Conservation (phyloP, 2,888 invertebrate genomes). For the Rhodophaea formosa region DNA sequence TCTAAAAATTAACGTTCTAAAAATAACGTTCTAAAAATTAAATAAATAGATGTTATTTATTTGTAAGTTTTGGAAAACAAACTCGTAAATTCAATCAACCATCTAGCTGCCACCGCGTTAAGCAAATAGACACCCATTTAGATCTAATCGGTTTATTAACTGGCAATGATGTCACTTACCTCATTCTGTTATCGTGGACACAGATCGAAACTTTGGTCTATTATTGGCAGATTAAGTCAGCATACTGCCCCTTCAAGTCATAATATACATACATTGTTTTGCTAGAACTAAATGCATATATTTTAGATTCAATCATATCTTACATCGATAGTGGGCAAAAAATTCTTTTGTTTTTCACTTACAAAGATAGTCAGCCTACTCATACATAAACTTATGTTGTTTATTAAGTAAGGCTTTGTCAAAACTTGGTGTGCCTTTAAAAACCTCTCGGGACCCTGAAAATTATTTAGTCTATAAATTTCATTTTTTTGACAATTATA, state of each 20-base stretch:
- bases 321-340: not conserved
- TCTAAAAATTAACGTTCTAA: too few species aligned
- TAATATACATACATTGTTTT: not conserved
- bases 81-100: not conserved
- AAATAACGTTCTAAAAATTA: too few species aligned
- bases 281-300: not conserved
- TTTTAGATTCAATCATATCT: not conserved
- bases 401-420: too few species aligned
- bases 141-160: not conserved
- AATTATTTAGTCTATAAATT: too few species aligned
- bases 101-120: not conserved
- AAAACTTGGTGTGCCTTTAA: too few species aligned
- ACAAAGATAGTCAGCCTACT: too few species aligned
- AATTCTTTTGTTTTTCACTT: too few species aligned
- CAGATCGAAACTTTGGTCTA: conserved; percentile 1
- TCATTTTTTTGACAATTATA: too few species aligned
- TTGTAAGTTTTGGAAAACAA: not conserved
- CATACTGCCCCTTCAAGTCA: not conserved
- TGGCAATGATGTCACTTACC: conserved; percentile 8
- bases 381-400: too few species aligned
- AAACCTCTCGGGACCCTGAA: too few species aligned
- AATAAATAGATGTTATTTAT: too few species aligned
- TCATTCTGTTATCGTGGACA: not conserved
- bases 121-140: not conserved
- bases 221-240: not conserved